Conservation (phyloP, 1,140 invertebrate genomes). For the Drosophila grimshawi region DNA sequence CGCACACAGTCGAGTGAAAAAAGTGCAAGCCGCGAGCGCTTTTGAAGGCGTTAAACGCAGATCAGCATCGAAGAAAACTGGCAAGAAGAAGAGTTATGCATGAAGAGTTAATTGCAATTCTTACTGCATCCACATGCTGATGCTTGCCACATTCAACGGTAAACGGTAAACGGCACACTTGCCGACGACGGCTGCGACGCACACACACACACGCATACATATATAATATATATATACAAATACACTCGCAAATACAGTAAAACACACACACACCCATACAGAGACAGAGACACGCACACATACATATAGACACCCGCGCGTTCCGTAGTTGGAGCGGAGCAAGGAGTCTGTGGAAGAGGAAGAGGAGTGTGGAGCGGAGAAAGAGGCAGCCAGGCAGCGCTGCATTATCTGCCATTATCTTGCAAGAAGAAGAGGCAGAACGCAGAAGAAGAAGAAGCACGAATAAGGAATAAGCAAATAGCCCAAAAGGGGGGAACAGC, state of each 20-base stretch:
- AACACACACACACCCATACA: constrained; percentile 13
- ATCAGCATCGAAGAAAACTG: constrained; percentile 42
- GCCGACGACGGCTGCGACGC: constrained; percentile 56
- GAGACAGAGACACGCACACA: constrained; percentile 13
- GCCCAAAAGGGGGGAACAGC: constrained; percentile 6
- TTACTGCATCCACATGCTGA: constrained; percentile 34
- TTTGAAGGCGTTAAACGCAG: constrained; percentile 41
- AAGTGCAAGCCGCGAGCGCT: constrained; percentile 69
- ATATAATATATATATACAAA: constrained; percentile 21
- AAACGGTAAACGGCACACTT: constrained; percentile 60
- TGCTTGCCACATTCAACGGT: constrained; percentile 43
- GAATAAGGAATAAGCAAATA: no score
- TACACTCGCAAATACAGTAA: constrained; percentile 19
- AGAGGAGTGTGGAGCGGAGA: neutral
- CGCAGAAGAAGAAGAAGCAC: neutral
- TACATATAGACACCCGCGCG: constrained; percentile 17
- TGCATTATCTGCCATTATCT: constrained; percentile 8
- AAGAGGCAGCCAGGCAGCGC: constrained; percentile 18
- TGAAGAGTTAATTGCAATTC: constrained; percentile 30
- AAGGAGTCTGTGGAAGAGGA: constrained; percentile 10
- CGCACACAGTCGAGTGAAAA: constrained; percentile 65
- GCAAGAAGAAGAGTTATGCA: constrained; percentile 7
- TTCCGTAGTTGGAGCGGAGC: constrained; percentile 21
- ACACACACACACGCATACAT: constrained; percentile 30
- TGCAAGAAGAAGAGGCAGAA: neutral